Evolutionary conservation across 2,797 vertebrate species (phyloP).

Genomic region (Lacerta bilineata): DNA sequence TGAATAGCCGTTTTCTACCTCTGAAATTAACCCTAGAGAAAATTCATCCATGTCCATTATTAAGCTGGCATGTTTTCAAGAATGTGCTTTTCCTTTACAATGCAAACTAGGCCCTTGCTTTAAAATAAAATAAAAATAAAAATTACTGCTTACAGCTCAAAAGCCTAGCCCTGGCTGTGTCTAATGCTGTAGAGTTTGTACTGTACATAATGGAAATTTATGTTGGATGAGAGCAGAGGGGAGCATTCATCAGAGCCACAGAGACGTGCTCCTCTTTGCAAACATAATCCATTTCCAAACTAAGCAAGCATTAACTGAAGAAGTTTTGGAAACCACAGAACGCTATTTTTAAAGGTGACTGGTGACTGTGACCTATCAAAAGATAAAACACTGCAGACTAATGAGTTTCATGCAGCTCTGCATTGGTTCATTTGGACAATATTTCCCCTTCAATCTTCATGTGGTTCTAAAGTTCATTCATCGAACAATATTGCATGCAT

Average conservation of each 20-base stretch:
- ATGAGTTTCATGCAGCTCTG: conserved; percentile 54
- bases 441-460: not conserved
- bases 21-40: conserved; percentile 63
- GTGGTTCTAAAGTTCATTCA: not conserved
- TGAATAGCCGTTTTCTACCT: conserved; percentile 57
- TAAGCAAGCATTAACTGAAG: conserved; percentile 68
- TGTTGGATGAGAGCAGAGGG: conserved; percentile 18
- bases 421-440: conserved; percentile 44
- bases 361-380: conserved; percentile 66
- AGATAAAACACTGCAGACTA: conserved; percentile 45
- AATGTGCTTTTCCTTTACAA: conserved; percentile 50
- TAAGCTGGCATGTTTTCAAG: conserved; percentile 60
- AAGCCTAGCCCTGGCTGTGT: conserved; percentile 10
- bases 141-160: not conserved
- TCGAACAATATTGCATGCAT: not conserved
- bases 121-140: conserved; percentile 23
- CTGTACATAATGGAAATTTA: conserved; percentile 28
- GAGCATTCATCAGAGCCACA: conserved; percentile 54
- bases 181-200: not conserved
- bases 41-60: conserved; percentile 69
- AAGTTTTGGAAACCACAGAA: conserved; percentile 69
- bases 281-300: conserved; percentile 68
- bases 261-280: conserved; percentile 63
- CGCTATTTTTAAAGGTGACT: conserved; percentile 69
- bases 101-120: not conserved